Evolutionary conservation across 2,797 vertebrate genomes (phyloP).

Genomic region (Tragelaphus oryx): DNA sequence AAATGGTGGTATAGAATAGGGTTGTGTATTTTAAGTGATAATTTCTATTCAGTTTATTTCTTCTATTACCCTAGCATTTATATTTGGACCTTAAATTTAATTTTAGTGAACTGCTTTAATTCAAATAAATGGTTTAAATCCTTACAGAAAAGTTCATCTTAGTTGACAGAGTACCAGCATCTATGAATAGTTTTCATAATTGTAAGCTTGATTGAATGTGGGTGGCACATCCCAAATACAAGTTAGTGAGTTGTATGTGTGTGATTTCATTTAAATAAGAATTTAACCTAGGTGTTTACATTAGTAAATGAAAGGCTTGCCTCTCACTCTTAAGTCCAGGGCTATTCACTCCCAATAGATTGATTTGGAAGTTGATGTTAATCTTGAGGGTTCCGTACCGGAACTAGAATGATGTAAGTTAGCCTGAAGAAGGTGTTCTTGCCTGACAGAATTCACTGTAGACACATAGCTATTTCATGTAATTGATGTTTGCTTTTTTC

Average conservation of each 20-base stretch:
- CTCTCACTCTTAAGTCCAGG: neutral
- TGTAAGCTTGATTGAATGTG: neutral
- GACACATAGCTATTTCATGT: neutral
- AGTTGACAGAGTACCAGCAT: neutral
- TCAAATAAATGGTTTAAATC: slow-evolving; percentile 7
- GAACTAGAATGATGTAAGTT: neutral
- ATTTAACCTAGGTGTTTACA: neutral
- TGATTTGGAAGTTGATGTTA: neutral
- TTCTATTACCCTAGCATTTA: neutral
- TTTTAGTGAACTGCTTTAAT: neutral
- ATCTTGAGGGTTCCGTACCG: neutral
- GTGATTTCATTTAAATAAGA: slow-evolving; percentile 10
- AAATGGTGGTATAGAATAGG: neutral
- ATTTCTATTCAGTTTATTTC: slow-evolving; percentile 23
- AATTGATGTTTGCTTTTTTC: neutral
- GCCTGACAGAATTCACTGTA: neutral
- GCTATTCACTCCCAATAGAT: neutral
- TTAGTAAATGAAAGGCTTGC: neutral
- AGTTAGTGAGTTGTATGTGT: neutral
- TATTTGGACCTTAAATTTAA: slow-evolving; percentile 29
- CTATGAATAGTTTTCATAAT: slow-evolving; percentile 22
- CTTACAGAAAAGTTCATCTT: neutral
- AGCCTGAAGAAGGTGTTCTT: neutral
- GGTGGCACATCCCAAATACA: neutral
- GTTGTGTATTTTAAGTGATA: neutral